phyloP scores from a whole-genome alignment of 2,797 vertebrate genomes.

The Sitta carolinensis region DNA sequence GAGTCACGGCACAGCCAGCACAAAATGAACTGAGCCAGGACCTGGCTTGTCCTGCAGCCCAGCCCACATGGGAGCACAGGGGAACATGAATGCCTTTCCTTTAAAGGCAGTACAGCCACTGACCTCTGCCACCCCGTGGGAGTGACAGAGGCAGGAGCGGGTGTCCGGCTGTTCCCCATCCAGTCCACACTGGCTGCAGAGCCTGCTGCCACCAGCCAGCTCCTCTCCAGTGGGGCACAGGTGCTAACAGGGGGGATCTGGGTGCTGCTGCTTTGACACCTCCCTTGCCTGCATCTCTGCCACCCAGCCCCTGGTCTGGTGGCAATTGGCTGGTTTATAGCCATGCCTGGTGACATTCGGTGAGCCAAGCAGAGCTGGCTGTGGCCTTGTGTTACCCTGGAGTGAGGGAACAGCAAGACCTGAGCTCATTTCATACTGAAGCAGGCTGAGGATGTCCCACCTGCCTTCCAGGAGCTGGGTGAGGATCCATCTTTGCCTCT shows the following conservation, averaged over 20 bases:
- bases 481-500: background rate
- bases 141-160: slow-evolving; percentile 5
- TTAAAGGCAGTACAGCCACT: slow-evolving; percentile 20
- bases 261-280: background rate
- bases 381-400: background rate
- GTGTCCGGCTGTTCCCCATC: background rate
- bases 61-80: background rate
- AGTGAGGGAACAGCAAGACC: background rate
- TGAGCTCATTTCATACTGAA: background rate
- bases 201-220: background rate
- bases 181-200: background rate
- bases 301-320: background rate
- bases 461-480: background rate
- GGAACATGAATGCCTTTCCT: slow-evolving; percentile 30
- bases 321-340: background rate
- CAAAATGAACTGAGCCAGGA: background rate
- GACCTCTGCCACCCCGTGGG: background rate
- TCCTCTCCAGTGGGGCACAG: background rate
- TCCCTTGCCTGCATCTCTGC: background rate
- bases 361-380: background rate
- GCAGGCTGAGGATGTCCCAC: background rate
- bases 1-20: background rate
- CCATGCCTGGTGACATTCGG: background rate
- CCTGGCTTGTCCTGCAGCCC: background rate
- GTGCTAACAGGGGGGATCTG: background rate